Evolutionary conservation across 2,113 vertebrate genomes (phyloP).

Genomic region (Otocyon megalotis): DNA sequence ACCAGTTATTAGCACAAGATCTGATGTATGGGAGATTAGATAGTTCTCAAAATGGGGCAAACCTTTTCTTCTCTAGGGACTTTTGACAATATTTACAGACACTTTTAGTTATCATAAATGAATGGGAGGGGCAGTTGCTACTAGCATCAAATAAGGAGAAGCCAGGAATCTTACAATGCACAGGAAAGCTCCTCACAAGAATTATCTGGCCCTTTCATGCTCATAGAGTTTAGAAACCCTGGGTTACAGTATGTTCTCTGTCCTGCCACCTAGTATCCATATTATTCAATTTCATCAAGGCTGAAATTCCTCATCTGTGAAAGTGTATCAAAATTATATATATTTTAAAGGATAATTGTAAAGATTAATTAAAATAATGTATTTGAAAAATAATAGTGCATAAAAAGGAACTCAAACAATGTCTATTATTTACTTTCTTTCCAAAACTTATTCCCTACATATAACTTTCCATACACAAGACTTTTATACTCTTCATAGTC

Average conservation of each 20-base stretch:
- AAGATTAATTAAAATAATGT: not conserved
- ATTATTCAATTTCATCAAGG: not conserved
- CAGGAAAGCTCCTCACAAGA: not conserved
- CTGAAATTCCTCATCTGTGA: not conserved
- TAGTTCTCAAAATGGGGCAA: not conserved
- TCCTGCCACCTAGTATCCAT: not conserved
- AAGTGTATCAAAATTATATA: not conserved
- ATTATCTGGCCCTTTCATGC: not conserved
- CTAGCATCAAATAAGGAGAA: not conserved
- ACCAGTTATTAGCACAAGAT: not conserved
- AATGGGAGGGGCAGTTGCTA: not conserved
- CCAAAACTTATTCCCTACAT: not conserved
- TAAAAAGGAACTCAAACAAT: not conserved
- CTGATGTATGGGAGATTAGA: not conserved
- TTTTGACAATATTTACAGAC: not conserved
- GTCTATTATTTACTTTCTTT: not conserved
- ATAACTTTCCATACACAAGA: not conserved
- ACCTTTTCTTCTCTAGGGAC: rapidly evolving
- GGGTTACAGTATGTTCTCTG: not conserved
- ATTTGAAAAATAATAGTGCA: not conserved
- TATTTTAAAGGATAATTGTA: not conserved
- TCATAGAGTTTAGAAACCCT: not conserved
- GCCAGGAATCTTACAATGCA: not conserved
- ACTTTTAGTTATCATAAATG: not conserved
- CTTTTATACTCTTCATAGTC: not conserved